Evolutionary conservation across 2,797 vertebrate genomes (phyloP).

Genomic region (Sphenodon punctatus): DNA sequence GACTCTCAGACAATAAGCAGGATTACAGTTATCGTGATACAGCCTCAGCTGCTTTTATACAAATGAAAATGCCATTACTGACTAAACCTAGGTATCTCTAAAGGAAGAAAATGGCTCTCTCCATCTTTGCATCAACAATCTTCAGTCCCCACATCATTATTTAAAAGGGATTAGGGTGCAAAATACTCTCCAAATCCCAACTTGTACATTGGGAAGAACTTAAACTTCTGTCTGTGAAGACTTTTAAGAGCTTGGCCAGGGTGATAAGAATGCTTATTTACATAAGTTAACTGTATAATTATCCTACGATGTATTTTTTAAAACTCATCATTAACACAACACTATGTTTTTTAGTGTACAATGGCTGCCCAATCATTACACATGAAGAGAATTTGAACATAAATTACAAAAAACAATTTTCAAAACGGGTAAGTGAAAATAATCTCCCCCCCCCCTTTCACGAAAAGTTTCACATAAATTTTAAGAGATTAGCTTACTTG

Average conservation of each 20-base stretch:
- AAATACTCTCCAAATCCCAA: no score
- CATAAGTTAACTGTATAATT: no score
- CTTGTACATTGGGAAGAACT: no score
- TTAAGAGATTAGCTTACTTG: constrained; percentile 4
- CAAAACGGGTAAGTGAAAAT: background rate
- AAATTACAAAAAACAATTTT: background rate
- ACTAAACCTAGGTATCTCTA: background rate
- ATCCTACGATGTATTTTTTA: no score
- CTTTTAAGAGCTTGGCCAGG: no score
- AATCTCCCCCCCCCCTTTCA: background rate
- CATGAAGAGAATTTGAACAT: background rate
- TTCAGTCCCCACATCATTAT: no score
- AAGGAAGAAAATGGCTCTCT: background rate
- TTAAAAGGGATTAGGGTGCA: no score
- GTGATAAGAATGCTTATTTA: no score
- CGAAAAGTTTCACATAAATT: background rate
- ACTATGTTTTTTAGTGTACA: no score
- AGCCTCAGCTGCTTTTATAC: background rate
- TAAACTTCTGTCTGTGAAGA: no score
- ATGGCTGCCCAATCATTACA: no score
- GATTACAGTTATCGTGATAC: background rate
- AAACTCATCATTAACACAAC: no score
- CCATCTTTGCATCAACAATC: background rate
- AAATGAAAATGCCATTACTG: constrained; percentile 1
- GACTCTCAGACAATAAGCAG: background rate